Conservation (phyloP, 2,113 vertebrate species). For the Limanda limanda region DNA sequence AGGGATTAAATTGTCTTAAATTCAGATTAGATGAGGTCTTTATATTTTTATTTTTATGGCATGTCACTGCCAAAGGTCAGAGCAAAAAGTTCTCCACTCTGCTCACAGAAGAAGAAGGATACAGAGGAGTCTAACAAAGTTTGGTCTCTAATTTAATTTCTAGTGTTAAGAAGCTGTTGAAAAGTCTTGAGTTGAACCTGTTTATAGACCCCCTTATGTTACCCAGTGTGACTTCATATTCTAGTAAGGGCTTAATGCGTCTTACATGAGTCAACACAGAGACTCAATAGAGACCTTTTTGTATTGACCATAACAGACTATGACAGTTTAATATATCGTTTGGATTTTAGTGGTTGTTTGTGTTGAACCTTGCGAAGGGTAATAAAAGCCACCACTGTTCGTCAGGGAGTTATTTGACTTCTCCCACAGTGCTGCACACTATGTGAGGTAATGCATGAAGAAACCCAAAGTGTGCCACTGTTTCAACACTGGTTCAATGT, state of each 20-base stretch:
- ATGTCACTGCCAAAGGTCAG: no score
- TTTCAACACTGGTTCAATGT: neutral
- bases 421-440: neutral
- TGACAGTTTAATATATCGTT: neutral
- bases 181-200: no score
- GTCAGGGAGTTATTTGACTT: neutral
- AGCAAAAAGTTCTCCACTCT: no score
- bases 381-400: neutral
- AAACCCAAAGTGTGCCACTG: neutral
- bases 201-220: no score
- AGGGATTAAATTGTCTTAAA: no score
- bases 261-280: conserved; percentile 1
- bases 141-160: no score
- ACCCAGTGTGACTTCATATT: no score
- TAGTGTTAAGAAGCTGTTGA: no score
- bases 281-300: conserved; percentile 11
- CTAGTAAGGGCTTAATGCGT: neutral
- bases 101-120: no score
- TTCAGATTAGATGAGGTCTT: no score
- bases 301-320: neutral
- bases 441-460: neutral
- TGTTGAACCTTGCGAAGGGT: neutral
- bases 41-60: no score
- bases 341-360: neutral
- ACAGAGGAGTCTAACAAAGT: no score